These are phyloP conservation scores for Eublepharis macularius DNA, from an alignment of 2,113 vertebrate genomes.

Conservation along the genomic window DNA sequence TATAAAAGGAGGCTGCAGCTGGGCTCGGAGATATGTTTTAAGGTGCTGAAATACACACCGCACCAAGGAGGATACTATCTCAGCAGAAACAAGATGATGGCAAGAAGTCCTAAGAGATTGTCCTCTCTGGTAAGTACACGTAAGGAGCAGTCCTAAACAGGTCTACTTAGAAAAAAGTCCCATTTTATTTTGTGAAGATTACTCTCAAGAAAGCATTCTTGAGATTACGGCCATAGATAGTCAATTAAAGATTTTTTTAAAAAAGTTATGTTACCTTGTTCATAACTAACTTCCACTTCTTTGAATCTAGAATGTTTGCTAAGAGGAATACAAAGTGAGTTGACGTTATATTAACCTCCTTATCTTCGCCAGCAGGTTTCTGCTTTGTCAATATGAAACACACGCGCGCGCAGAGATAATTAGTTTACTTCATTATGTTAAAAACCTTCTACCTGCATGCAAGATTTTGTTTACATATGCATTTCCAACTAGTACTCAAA, in stretches of 20 bases:
- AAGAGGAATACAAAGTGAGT: background rate
- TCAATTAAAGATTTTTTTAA: too few relatives aligned
- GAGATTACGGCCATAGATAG: too few relatives aligned
- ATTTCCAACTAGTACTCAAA: background rate
- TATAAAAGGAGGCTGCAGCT: constrained; percentile 47
- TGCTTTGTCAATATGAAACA: background rate
- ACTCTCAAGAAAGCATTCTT: too few relatives aligned
- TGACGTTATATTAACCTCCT: background rate
- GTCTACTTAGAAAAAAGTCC: too few relatives aligned
- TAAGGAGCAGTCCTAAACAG: too few relatives aligned
- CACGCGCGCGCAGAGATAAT: background rate
- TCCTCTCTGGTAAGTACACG: constrained; percentile 40
- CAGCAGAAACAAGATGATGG: background rate
- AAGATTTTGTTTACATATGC: background rate
- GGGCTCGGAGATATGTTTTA: background rate
- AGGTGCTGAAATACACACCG: background rate
- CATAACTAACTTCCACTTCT: too few relatives aligned
- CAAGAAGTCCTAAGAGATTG: constrained; percentile 26
- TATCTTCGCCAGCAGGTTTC: background rate
- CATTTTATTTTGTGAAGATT: fast-evolving
- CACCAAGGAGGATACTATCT: background rate
- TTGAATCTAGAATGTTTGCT: background rate
- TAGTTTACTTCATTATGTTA: too few relatives aligned
- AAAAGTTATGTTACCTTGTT: background rate
- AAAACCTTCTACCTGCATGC: background rate